Base-by-base conservation (phyloP, 2,113 vertebrate species). In the Acrocephalus kingi region DNA sequence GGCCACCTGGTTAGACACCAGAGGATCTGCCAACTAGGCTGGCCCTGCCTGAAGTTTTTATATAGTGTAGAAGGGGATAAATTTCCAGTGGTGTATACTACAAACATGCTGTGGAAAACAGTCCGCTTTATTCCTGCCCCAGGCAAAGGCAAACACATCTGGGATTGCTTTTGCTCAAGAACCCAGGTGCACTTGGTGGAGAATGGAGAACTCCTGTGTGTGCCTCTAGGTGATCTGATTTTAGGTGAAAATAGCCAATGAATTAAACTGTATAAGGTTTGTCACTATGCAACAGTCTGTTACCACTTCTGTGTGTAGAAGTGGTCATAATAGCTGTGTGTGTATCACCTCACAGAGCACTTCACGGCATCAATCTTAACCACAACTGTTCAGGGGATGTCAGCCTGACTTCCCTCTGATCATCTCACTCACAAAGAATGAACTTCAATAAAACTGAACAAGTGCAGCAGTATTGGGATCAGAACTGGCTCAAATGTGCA, bases 311-410 rank as follows among this genome's bases (percentile, higher is more conserved):
- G 1, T 54, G 21, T 24, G n/a, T 37, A 49, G 21, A 51, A 77
- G n/a, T 39, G 28, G 11, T n/a, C 27, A 20, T 13, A 54, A 41
- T 2, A 41, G 28, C 35, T 77, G 17, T 2, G 25, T 9, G 17
- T 2, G 25, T 9, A 27, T n/a, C 48, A 31, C 56, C 10, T 35
- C 9, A 12, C 2, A 4, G 55, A 54, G 27, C 24, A 54, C 27
- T 33, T 55, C 41, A 64, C 0, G 0, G 49, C n/a, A 64, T 28
- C 1, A 0, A 21, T 27, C 49, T 45, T 33, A 16, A n/a, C 9
- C 41, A 27, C 41, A 48, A 2, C 24, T 20, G 24, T 20, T 58
- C 30, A 66, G 20, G 15, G 43, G 35, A 41, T 19, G 49, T n/a
- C 10, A 56, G 43, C n/a, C 61, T 56, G 71, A 56, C 61, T 41